Percentiles rank a stretch among this genome's conserved stretches.
phyloP scores from a whole-genome alignment of 2,113 vertebrate species.

The Platysteira castanea region DNA sequence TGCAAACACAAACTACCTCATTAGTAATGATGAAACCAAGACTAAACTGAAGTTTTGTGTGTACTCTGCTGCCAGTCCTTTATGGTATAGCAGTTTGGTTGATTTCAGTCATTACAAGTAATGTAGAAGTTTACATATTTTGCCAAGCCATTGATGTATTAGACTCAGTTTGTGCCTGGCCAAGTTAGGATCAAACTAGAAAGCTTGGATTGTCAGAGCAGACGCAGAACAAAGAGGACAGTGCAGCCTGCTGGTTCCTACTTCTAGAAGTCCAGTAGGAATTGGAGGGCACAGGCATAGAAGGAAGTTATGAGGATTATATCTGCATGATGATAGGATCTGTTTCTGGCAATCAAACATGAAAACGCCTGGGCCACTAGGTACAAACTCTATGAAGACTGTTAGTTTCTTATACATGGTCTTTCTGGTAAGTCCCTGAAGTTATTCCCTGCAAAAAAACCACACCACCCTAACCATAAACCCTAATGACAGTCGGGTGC shows the following conservation, averaged over 20 bases:
- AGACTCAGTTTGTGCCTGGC: background rate
- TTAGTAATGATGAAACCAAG: background rate
- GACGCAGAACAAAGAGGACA: background rate
- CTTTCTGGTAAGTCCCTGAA: background rate
- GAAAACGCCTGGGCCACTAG: background rate
- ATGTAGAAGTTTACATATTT: background rate
- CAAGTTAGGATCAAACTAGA: background rate
- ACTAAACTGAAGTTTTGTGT: background rate
- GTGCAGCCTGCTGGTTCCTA: background rate
- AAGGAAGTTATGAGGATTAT: background rate
- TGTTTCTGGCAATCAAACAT: background rate
- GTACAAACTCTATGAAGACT: background rate
- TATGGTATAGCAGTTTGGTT: background rate
- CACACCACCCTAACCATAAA: too few species aligned
- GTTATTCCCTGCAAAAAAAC: background rate
- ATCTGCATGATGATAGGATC: background rate
- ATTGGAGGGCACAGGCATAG: background rate
- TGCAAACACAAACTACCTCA: background rate
- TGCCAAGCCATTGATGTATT: background rate
- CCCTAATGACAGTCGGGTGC: background rate
- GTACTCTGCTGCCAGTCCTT: background rate
- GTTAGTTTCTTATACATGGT: background rate
- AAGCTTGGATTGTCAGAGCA: background rate
- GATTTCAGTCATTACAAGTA: background rate
- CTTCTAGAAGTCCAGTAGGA: background rate